Evolutionary conservation across 2,113 vertebrate genomes (phyloP).

Genomic region (Pluvianellus socialis): DNA sequence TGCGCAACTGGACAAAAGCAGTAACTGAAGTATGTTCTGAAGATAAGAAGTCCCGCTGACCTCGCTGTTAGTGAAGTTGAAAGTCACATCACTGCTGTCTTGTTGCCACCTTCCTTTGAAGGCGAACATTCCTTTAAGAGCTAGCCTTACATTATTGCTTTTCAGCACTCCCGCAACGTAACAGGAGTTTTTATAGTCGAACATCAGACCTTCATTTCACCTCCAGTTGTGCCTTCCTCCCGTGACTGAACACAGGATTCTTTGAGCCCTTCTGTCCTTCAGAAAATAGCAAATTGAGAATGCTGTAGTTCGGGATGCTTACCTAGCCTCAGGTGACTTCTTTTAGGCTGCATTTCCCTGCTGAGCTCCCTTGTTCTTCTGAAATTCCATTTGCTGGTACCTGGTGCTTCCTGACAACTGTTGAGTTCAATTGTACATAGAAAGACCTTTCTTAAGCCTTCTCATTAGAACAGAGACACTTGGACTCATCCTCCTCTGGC

Average conservation of each 20-base stretch:
- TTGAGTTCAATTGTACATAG: fast-evolving
- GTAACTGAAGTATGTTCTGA: not conserved
- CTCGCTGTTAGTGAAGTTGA: not conserved
- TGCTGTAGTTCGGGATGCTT: not conserved
- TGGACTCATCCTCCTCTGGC: not conserved
- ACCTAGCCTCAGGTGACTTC: not conserved
- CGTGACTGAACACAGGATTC: not conserved
- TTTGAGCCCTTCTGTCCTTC: not conserved
- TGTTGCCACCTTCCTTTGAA: not conserved
- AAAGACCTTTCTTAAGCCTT: not conserved
- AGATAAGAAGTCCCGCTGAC: not conserved
- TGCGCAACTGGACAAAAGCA: not conserved
- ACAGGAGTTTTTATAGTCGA: not conserved
- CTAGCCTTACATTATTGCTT: not conserved
- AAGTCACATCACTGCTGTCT: not conserved
- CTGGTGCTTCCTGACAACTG: not conserved
- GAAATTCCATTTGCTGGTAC: not conserved
- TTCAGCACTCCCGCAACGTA: not conserved
- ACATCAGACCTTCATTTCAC: not conserved
- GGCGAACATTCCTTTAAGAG: not conserved
- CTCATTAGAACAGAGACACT: not conserved
- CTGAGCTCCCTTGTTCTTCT: not conserved
- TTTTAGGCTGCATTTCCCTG: not conserved
- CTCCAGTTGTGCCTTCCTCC: not conserved
- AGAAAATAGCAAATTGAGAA: not conserved